These are phyloP conservation scores for Xylocampa areola DNA, from an alignment of 2,888 invertebrate genomes.

Conservation along the genomic window DNA sequence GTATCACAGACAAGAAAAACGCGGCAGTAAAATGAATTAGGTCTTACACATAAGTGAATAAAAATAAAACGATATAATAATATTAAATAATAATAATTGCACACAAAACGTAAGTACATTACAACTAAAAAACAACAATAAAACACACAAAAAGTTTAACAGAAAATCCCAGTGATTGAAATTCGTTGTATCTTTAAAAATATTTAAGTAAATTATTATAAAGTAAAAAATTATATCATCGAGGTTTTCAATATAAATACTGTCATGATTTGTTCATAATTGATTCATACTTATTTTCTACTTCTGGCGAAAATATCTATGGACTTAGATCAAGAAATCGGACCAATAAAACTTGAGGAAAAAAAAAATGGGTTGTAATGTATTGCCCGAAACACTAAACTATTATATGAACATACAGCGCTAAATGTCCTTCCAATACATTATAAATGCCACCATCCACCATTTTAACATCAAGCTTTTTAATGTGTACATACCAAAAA, in stretches of 20 bases:
- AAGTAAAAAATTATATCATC: constrained; percentile 38
- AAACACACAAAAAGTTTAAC: constrained; percentile 55
- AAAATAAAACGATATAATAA: constrained; percentile 36
- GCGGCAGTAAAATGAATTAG: too few relatives aligned
- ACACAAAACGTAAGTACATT: constrained; percentile 64
- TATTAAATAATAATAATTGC: constrained; percentile 67
- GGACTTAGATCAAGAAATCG: neutral
- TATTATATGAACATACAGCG: too few relatives aligned
- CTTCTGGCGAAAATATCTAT: constrained; percentile 3
- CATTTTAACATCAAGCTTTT: too few relatives aligned
- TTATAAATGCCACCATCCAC: too few relatives aligned
- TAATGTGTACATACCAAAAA: too few relatives aligned
- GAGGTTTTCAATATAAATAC: constrained; percentile 63
- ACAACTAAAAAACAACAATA: constrained; percentile 61
- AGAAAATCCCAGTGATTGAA: constrained; percentile 55
- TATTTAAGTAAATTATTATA: constrained; percentile 54
- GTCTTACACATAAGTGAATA: too few relatives aligned
- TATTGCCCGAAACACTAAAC: too few relatives aligned
- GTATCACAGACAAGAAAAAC: too few relatives aligned
- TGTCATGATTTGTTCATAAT: constrained; percentile 71
- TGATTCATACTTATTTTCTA: constrained; percentile 25
- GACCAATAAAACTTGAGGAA: neutral
- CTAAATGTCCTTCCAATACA: too few relatives aligned
- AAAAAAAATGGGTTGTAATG: too few relatives aligned
- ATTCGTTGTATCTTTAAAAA: constrained; percentile 64